A percentile compares a stretch with the other conserved stretches of the same genome.
Conservation (phyloP, 64 coral and sea anemone species). For the Stichodactyla helianthus region DNA sequence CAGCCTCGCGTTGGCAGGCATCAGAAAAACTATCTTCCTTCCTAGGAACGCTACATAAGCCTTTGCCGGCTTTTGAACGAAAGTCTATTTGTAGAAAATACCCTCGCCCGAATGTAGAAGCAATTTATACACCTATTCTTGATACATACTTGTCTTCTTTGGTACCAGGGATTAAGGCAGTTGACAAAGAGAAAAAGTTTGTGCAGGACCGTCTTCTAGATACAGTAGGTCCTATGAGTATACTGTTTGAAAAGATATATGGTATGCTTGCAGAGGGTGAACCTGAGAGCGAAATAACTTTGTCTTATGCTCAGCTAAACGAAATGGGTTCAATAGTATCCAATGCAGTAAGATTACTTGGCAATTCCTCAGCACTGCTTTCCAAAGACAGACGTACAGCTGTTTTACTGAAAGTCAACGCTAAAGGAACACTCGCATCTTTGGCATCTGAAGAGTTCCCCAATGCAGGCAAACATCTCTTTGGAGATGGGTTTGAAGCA, state of each 20-base stretch:
- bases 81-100: slow-evolving; percentile 53
- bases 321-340: no score
- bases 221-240: slow-evolving; percentile 27
- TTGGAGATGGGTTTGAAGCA: slow-evolving; percentile 38
- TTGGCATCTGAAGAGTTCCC: slow-evolving; percentile 47
- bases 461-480: slow-evolving; percentile 32
- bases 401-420: slow-evolving; percentile 32
- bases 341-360: slow-evolving; percentile 27
- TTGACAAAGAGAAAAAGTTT: slow-evolving; percentile 41
- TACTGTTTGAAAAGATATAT: no score
- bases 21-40: neutral
- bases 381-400: no score
- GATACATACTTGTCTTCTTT: slow-evolving; percentile 30
- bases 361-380: slow-evolving; percentile 44
- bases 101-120: slow-evolving; percentile 30
- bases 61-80: slow-evolving; percentile 35
- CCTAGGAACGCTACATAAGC: neutral
- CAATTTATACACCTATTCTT: slow-evolving; percentile 27
- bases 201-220: slow-evolving; percentile 55
- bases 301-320: no score
- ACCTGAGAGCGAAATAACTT: no score
- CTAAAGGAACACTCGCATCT: slow-evolving; percentile 35
- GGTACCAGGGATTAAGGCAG: slow-evolving; percentile 40
- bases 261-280: no score
- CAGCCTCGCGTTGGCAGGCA: no score